phyloP scores from a whole-genome alignment of 2,888 invertebrate genomes.

The Crematogaster levior region DNA sequence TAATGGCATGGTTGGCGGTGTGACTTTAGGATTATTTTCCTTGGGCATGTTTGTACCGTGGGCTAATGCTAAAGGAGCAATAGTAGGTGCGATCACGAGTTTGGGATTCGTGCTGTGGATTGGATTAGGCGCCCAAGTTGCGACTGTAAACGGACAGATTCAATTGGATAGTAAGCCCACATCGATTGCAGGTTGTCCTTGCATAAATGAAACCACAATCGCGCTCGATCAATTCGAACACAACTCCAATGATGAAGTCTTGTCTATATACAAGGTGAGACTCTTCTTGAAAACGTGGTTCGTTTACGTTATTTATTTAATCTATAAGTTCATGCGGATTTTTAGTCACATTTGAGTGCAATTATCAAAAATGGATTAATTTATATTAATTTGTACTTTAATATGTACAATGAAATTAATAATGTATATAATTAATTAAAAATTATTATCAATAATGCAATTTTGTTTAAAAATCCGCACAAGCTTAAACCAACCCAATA shows the following conservation, averaged over 20 bases:
- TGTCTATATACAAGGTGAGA: slow-evolving; percentile 80
- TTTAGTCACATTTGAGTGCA: no score
- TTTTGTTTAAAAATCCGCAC: no score
- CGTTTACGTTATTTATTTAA: background rate
- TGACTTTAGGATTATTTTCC: slow-evolving; percentile 94
- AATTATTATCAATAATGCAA: no score
- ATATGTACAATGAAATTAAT: no score
- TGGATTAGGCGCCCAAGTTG: slow-evolving; percentile 90
- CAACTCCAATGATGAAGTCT: slow-evolving; percentile 66
- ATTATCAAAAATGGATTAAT: no score
- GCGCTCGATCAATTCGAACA: background rate
- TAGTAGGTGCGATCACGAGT: slow-evolving; percentile 89
- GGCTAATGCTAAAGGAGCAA: slow-evolving; percentile 93
- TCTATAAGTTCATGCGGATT: no score
- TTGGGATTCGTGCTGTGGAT: slow-evolving; percentile 88
- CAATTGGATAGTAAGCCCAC: slow-evolving; percentile 85
- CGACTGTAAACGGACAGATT: slow-evolving; percentile 86
- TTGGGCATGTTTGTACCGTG: slow-evolving; percentile 96
- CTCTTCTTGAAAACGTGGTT: background rate
- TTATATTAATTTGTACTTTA: no score
- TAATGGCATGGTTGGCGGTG: slow-evolving; percentile 96
- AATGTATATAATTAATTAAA: no score
- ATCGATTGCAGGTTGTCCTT: slow-evolving; percentile 87
- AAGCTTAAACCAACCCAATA: no score
- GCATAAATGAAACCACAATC: slow-evolving; percentile 83